Conservation (phyloP, 2,113 vertebrate species). For the Taxidea taxus region DNA sequence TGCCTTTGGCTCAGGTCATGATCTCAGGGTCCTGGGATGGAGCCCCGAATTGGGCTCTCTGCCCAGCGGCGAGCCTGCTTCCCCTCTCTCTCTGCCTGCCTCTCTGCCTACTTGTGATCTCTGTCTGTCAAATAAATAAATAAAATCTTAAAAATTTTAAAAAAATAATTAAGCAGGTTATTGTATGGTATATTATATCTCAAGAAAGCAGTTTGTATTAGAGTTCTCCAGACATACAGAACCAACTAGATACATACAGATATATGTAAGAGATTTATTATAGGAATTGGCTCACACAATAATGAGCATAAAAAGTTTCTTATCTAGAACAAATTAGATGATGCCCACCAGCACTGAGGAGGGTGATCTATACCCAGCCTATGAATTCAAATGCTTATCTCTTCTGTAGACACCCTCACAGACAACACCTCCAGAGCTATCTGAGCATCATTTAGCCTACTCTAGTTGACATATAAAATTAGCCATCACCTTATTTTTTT, state of each 20-base stretch:
- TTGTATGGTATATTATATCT: background rate
- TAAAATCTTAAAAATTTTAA: too few relatives aligned
- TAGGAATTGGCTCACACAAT: background rate
- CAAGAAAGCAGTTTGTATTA: background rate
- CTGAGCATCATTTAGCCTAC: background rate
- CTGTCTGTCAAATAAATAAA: too few relatives aligned
- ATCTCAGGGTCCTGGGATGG: too few relatives aligned
- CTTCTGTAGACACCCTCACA: background rate
- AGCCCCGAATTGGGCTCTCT: too few relatives aligned
- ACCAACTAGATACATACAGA: background rate
- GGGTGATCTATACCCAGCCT: background rate
- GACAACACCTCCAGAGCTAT: background rate
- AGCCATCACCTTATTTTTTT: background rate
- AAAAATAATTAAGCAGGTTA: too few relatives aligned
- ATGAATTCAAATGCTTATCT: background rate
- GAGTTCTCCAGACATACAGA: background rate
- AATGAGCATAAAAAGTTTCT: fast-evolving
- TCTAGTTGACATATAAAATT: background rate
- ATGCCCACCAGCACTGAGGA: background rate
- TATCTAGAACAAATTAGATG: background rate
- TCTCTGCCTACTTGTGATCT: too few relatives aligned
- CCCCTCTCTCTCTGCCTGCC: too few relatives aligned
- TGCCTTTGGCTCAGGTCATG: too few relatives aligned
- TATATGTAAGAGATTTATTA: background rate
- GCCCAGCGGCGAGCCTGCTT: too few relatives aligned